Evolutionary conservation across 2,113 vertebrate genomes (phyloP).

Genomic region (Podocnemis expansa): DNA sequence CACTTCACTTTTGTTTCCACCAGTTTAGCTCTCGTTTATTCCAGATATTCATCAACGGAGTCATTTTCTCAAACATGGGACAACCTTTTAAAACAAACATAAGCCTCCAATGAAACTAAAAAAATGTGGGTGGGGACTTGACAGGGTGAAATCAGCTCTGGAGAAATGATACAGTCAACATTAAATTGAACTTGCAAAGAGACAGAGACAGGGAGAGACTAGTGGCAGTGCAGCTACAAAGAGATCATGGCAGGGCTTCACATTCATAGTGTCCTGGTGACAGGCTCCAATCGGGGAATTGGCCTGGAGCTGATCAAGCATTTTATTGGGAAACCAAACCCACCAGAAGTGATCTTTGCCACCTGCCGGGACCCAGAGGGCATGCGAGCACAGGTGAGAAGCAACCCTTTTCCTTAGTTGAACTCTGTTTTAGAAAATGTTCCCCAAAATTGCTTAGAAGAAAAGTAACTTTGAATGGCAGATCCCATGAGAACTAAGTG

Average conservation of each 20-base stretch:
- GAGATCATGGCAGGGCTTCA: neutral
- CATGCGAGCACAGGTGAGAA: conserved; percentile 23
- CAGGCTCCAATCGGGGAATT: conserved; percentile 43
- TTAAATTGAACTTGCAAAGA: neutral
- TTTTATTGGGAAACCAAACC: neutral
- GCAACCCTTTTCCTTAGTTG: neutral
- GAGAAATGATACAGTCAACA: neutral
- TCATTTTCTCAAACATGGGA: neutral
- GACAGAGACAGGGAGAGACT: no score
- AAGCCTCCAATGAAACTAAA: neutral
- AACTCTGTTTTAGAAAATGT: neutral
- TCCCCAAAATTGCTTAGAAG: neutral
- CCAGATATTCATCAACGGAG: neutral
- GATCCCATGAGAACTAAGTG: neutral
- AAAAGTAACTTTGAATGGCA: neutral
- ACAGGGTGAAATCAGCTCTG: neutral
- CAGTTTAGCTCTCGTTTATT: neutral
- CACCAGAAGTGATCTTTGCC: conserved; percentile 47
- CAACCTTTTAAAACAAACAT: neutral
- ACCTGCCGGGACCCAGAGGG: conserved; percentile 40
- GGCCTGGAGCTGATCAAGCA: conserved; percentile 45
- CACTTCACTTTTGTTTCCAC: neutral
- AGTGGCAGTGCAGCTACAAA: no score
- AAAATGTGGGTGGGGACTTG: neutral
- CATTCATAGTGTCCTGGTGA: conserved; percentile 22